Percentiles rank a stretch among this genome's conserved stretches.
These are phyloP conservation scores for Eubasilissa splendida DNA, from an alignment of 2,888 invertebrate species.

Conservation along the genomic window DNA sequence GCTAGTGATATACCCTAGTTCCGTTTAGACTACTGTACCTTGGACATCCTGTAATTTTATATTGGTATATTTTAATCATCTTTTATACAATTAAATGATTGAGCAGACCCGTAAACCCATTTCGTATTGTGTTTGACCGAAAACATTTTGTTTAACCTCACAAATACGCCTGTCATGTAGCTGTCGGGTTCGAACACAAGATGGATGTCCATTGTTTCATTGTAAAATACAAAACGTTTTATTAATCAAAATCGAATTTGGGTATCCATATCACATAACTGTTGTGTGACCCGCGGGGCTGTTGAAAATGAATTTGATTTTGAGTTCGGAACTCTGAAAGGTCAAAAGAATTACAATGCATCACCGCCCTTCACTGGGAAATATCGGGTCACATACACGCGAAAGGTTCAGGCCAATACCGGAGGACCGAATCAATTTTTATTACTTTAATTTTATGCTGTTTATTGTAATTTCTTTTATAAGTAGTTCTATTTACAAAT, in stretches of 20 bases:
- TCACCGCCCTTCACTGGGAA: constrained; percentile 27
- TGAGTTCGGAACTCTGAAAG: constrained; percentile 1
- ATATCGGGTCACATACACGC: neutral
- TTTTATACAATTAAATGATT: no score
- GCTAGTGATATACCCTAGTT: no score
- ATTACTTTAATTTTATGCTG: no score
- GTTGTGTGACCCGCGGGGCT: constrained; percentile 7
- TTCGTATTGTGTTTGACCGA: no score
- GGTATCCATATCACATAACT: constrained; percentile 16
- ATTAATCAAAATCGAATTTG: constrained; percentile 4
- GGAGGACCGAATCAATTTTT: neutral
- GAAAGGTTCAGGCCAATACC: neutral
- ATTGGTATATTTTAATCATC: no score
- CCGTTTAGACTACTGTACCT: no score
- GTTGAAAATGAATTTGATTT: neutral
- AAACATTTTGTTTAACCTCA: no score
- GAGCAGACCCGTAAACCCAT: no score
- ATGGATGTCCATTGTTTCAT: constrained; percentile 14
- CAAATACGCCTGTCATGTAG: neutral
- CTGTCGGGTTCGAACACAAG: neutral
- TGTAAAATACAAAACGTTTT: constrained; percentile 18
- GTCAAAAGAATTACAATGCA: constrained; percentile 30
- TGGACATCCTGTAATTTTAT: no score
- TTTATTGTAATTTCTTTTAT: no score
- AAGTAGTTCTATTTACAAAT: no score